A percentile compares a stretch with the other conserved stretches of the same genome.
Evolutionary conservation across 2,797 vertebrate species (phyloP).

Genomic region (Microchirus variegatus): DNA sequence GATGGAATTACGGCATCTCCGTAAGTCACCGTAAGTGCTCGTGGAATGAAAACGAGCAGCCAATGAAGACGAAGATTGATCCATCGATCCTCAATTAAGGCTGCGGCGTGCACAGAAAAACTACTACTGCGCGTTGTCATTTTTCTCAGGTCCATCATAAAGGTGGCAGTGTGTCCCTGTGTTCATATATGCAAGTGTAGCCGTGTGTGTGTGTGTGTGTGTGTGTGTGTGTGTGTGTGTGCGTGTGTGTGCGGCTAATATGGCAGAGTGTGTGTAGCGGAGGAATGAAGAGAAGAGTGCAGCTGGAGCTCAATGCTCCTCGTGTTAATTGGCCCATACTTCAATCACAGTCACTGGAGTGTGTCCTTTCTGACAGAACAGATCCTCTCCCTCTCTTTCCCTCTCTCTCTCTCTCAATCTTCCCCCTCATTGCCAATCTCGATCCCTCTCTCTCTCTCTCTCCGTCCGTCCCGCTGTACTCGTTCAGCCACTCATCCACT

Average conservation of each 20-base stretch:
- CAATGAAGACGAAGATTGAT: conserved; percentile 35
- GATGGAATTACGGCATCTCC: conserved; percentile 31
- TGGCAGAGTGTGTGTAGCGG: conserved; percentile 56
- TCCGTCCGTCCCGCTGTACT: conserved; percentile 56
- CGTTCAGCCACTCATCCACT: conserved; percentile 61
- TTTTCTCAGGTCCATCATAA: conserved; percentile 52
- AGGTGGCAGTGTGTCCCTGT: conserved; percentile 59
- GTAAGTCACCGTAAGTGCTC: conserved; percentile 23
- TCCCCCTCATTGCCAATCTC: no score
- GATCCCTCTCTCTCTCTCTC: conserved; percentile 26
- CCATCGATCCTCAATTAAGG: conserved; percentile 38
- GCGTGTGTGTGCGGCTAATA: conserved; percentile 58
- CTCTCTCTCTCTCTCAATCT: conserved; percentile 28
- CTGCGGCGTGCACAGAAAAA: conserved; percentile 40
- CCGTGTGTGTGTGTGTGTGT: conserved; percentile 34
- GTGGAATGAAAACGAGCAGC: conserved; percentile 20
- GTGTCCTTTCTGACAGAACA: conserved; percentile 80
- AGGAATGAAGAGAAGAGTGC: conserved; percentile 76
- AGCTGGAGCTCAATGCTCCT: conserved; percentile 80
- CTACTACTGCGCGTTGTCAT: conserved; percentile 48
- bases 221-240: conserved; percentile 30
- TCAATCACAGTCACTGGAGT: conserved; percentile 80
- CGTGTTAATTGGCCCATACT: conserved; percentile 80
- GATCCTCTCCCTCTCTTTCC: conserved; percentile 60
- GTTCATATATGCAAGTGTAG: conserved; percentile 21